A percentile compares a stretch with the other conserved stretches of the same genome.
Conservation (phyloP, 2,113 vertebrate genomes). For the Myrmecobius fasciatus region DNA sequence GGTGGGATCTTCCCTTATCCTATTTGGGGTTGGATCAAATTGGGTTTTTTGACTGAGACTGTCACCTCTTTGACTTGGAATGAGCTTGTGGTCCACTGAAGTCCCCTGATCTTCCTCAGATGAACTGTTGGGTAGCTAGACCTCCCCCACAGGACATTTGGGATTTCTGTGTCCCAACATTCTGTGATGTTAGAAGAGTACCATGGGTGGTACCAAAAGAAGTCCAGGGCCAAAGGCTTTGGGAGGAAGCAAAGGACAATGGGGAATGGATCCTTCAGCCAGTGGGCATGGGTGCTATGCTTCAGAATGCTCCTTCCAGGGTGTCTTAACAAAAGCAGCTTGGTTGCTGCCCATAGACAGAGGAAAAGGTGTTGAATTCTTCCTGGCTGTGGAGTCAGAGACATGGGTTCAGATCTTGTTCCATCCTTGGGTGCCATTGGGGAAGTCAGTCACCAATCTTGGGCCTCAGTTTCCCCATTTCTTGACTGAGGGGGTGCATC, state of each 20-base stretch:
- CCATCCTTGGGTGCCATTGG: background rate
- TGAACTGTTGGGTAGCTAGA: background rate
- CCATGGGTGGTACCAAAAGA: background rate
- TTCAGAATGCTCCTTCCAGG: background rate
- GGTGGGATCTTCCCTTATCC: too few relatives aligned
- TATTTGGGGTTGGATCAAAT: background rate
- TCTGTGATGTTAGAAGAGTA: background rate
- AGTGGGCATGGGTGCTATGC: background rate
- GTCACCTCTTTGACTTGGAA: background rate
- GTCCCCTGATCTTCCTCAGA: background rate
- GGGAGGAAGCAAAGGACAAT: too few relatives aligned
- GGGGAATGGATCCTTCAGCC: too few relatives aligned
- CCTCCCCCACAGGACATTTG: too few relatives aligned
- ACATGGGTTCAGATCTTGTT: background rate
- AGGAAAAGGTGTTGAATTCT: background rate
- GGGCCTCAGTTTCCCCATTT: background rate
- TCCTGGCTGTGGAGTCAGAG: background rate
- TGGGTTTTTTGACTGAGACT: background rate
- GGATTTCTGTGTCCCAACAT: background rate
- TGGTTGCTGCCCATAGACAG: background rate
- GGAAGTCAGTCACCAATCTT: background rate
- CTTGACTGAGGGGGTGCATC: background rate
- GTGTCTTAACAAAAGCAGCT: background rate
- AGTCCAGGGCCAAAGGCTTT: too few relatives aligned
- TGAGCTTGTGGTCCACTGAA: background rate